Conservation (phyloP, 2,888 invertebrate species). For the Ophonus ardosiacus region DNA sequence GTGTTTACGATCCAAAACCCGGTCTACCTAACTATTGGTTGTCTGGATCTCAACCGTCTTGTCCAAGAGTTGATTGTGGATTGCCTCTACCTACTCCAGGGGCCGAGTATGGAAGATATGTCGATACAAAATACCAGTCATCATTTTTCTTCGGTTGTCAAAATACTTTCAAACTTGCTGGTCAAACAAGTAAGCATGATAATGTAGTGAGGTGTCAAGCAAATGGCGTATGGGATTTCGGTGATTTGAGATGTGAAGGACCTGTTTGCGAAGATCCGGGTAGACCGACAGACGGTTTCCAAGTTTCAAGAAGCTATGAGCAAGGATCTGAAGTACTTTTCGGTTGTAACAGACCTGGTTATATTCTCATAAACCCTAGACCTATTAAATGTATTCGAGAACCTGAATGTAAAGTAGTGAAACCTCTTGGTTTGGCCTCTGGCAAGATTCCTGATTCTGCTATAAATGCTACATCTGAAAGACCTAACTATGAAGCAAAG, state of each 20-base stretch:
- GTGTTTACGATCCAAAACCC: conserved; percentile 95
- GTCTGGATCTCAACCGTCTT: conserved; percentile 90
- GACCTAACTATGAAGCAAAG: conserved; percentile 93
- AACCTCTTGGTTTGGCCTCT: conserved; percentile 92
- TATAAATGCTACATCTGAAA: conserved; percentile 95
- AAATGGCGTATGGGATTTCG: conserved; percentile 98
- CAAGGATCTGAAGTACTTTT: conserved; percentile 95
- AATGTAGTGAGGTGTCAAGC: conserved; percentile 94
- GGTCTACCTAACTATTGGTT: conserved; percentile 94
- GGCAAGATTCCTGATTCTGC: conserved; percentile 96
- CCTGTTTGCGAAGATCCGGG: conserved; percentile 98
- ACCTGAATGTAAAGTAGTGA: conserved; percentile 95
- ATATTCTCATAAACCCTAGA: conserved; percentile 92
- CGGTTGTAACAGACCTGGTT: conserved; percentile 93
- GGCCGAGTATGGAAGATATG: conserved; percentile 93
- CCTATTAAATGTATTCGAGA: conserved; percentile 94
- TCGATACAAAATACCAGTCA: conserved; percentile 93
- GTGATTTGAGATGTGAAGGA: conserved; percentile 96
- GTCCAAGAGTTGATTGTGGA: conserved; percentile 95
- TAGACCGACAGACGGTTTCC: conserved; percentile 93
- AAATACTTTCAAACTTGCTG: conserved; percentile 95
- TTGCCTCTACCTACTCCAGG: conserved; percentile 93
- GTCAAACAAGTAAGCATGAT: conserved; percentile 94
- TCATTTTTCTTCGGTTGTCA: conserved; percentile 97
- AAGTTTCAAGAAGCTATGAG: conserved; percentile 90